Evolutionary conservation across 2,797 vertebrate species (phyloP), one percentile per base, ranked within the genome.

Genomic region (Trachops cirrhosus): DNA sequence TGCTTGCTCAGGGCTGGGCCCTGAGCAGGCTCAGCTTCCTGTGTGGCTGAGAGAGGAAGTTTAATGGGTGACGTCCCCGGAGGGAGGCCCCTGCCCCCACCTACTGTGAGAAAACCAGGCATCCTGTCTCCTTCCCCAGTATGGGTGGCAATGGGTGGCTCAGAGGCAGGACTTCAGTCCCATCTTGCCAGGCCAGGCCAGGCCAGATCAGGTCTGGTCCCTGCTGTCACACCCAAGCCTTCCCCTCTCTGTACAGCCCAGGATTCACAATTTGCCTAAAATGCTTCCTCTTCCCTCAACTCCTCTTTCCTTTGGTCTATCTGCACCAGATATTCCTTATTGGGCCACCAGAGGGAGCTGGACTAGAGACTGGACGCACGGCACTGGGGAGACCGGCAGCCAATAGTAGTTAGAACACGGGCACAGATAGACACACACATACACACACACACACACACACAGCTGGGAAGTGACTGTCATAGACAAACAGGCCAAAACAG

Each of bases 31-130:
- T 96, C 93, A 90, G 96, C 95, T 98, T 98, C 98, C 98, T 98
- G 98, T 98, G 98, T 97, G 98, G 98, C 96, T 97, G 79, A 96
- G 91, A 98, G 98, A 98, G 98, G 98, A 98, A 98, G 98, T 98
- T 84, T 94, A 89, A 89, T 34, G 86, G 68, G 97, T 96, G 97
- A 97, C 96, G 94, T 95, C 93, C 87, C 82, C 6, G 2, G 89
- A 88, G 75, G 39, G 62, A 96, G 94, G 94, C 77, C 83, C 62
- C 95, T 7, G 88, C 97, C 96, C 90, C 96, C 96, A 96, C 88
- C 70, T 39, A 6, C 46, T 44, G 37, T 2, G 29, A 96, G 75
- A 89, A 87, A 97, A 95, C 86, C 73, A 91, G 95, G 93, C 78
- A 11, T 87, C 84, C 80, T 70, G 86, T 34, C 71, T 41, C 52